Evolutionary conservation across 2,888 invertebrate species (phyloP), one percentile per base, ranked within the genome.

Genomic region (Andrena flavipes): DNA sequence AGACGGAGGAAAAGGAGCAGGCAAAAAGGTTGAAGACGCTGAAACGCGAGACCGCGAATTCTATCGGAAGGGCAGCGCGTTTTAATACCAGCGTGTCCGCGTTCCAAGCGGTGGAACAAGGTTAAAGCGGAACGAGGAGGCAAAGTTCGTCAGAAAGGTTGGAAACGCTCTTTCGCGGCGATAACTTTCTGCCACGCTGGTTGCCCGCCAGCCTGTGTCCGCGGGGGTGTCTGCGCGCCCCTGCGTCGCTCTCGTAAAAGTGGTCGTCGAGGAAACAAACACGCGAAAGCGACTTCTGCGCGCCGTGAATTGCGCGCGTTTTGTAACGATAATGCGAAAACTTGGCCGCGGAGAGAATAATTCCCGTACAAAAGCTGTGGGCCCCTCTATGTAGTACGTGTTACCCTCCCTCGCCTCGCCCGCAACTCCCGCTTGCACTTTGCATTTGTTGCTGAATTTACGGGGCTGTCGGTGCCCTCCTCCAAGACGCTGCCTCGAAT

Each of bases 291-390:
- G 69, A 63, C 72, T 64, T 69, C 49, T 29, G 65, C 23, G 56
- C 26, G 20, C 62, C 30, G 64, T 65, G 83, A 63, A 67, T 79
- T 74, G 70, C 62, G 42, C 64, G 70, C 79, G 33, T 80, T 84
- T 89, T 86, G 64, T 74, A 84, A 89, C 84, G 80, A 81, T 89
- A 86, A 89, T 84, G 83, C 82, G 86, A 82, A 79, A 88, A 89
- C 83, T 88, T 86, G 79, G 29, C 62, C 69, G 42, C 59, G 79
- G 33, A 30, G 80, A 78, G 77, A 82, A 85, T 85, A 83, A 76
- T 75, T 70, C 2, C 16, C 33, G 77, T n/a, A 59, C 54, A 70
- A 29, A 60, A 51, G 56, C 60, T 3, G 30, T 10, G 1, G 29
- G 48, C 7, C 51, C 48, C 49, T 48, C 29, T 29, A 29, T 51